Evolutionary conservation across 2,888 invertebrate species (phyloP), one percentile per base, ranked within the genome.

Genomic region (Campoletis raptor): DNA sequence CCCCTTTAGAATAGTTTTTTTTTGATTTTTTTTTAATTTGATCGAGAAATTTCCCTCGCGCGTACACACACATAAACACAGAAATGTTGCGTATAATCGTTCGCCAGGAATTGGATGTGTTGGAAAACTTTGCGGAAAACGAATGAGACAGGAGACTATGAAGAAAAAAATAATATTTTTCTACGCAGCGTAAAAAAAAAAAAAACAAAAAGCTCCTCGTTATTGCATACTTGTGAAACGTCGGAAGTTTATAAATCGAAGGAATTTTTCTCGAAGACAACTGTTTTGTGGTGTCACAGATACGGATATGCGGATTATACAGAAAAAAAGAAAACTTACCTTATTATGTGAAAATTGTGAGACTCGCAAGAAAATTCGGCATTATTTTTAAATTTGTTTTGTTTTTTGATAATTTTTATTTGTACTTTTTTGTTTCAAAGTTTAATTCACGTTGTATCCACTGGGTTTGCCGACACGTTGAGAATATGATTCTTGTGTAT

Each of bases 131-230:
- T 77, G 52, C 69, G 66, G 21, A 85, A 81, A 52, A 76, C 57
- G 67, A 64, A 79, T 78, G 30, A 72, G 81, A 87, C 88, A 79
- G 89, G 89, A 89, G 90, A 92, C 78, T 90, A 91, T 80, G 81
- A 77, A 57, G 67, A 57, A 67, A 57, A 77, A 86, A 81, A 85
- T 79, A 90, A 91, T 93, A 93, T 93, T 93, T 93, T 93, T 93
- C 92, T 93, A 93, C 91, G 91, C 91, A 92, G 88, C 91, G 90
- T 93, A 92, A 89, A 90, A 89, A 88, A 57, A 79, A 79, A 69
- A 77, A 79, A 64, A 73, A 45, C 69, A 72, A 85, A 85, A 67
- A 85, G 85, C 30, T 45, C 61, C 79, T 72, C 82, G 85, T 70
- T 70, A 79, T 80, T 79, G 82, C 84, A 72, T 70, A 61, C 48